phyloP scores from a whole-genome alignment of 2,797 vertebrate genomes.

The Thunnus albacares region DNA sequence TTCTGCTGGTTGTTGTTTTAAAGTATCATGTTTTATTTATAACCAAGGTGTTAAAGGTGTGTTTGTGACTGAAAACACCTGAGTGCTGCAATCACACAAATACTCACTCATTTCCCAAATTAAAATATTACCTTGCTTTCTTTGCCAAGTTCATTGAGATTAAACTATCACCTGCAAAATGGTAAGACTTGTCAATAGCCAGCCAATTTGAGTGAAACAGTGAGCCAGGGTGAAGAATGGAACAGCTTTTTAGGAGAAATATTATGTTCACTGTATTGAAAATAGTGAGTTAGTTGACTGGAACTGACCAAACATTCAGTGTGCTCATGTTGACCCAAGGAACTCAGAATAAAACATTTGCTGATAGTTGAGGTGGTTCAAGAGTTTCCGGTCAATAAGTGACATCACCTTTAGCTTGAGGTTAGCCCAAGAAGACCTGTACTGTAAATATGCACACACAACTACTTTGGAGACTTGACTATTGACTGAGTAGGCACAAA shows the following conservation, averaged over 20 bases:
- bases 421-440: not conserved
- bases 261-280: not conserved
- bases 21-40: constrained; percentile 1
- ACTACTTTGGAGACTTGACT: not conserved
- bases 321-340: no score
- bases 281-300: not conserved
- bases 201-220: not conserved
- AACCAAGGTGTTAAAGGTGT: not conserved
- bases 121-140: not conserved
- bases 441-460: not conserved
- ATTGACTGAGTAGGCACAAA: not conserved
- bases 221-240: not conserved
- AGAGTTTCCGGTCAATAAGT: not conserved
- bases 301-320: no score
- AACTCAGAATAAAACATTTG: no score
- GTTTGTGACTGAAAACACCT: not conserved
- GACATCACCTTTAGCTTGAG: not conserved
- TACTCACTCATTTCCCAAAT: not conserved
- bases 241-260: not conserved
- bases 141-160: not conserved
- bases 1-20: not conserved
- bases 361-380: not conserved
- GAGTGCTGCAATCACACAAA: not conserved
- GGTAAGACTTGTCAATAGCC: not conserved
- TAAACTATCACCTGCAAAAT: constrained; percentile 9